These are phyloP conservation scores for Catajapyx aquilonaris DNA, from an alignment of 1,140 invertebrate species.

Conservation along the genomic window DNA sequence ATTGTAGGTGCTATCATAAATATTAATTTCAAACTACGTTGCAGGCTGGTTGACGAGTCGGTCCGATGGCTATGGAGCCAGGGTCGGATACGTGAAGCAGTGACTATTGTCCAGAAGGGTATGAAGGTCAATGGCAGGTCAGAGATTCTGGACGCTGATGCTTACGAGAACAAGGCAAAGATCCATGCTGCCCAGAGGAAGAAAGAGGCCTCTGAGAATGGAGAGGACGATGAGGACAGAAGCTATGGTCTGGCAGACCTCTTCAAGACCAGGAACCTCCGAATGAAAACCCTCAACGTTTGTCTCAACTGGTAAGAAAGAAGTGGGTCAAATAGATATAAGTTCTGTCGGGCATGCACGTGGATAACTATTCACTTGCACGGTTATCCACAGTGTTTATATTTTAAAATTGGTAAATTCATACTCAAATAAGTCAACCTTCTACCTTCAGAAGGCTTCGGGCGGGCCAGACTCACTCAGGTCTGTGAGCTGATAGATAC, in stretches of 20 bases:
- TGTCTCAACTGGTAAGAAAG: slow-evolving; percentile 47
- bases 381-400: no score
- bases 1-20: neutral
- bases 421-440: no score
- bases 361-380: no score
- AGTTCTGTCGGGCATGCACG: no score
- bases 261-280: slow-evolving; percentile 53
- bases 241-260: slow-evolving; percentile 37
- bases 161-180: slow-evolving; percentile 31
- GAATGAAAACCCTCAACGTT: slow-evolving; percentile 56
- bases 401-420: no score
- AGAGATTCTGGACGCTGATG: slow-evolving; percentile 33
- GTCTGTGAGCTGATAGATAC: slow-evolving; percentile 15
- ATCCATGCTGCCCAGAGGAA: neutral
- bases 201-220: slow-evolving; percentile 1
- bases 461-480: no score
- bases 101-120: slow-evolving; percentile 46
- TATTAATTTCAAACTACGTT: slow-evolving; percentile 1
- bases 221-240: slow-evolving; percentile 16
- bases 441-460: no score
- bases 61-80: slow-evolving; percentile 67
- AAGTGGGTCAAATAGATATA: no score
- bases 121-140: slow-evolving; percentile 42
- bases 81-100: slow-evolving; percentile 41
- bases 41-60: slow-evolving; percentile 57